Percentiles rank a stretch among this genome's conserved stretches.
Conservation (phyloP, 2,797 vertebrate species). For the Rhodeus uyekii region DNA sequence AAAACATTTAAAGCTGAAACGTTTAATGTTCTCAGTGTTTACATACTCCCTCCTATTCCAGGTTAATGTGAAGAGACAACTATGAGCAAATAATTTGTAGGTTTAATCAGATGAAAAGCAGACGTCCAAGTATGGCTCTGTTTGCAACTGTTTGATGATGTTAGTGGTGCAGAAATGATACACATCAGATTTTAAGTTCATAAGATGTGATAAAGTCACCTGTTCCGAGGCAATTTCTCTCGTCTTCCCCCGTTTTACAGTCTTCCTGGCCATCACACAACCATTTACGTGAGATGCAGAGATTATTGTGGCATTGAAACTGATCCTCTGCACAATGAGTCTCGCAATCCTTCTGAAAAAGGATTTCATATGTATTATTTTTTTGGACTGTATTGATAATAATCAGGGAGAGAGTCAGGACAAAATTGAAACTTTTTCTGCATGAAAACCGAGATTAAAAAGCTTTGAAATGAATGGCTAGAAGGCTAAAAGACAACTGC, state of each 20-base stretch:
- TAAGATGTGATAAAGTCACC: constrained; percentile 57
- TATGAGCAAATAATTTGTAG: neutral
- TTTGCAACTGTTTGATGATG: neutral
- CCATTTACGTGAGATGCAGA: constrained; percentile 93
- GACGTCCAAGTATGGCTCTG: neutral
- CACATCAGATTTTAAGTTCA: neutral
- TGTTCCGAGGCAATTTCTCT: constrained; percentile 86
- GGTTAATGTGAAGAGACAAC: neutral
- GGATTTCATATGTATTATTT: neutral
- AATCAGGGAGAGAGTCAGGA: neutral
- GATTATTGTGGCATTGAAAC: constrained; percentile 92
- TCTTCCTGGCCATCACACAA: constrained; percentile 95
- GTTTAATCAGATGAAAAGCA: neutral
- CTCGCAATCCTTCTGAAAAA: constrained; percentile 89
- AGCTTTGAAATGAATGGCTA: neutral
- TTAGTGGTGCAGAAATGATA: neutral
- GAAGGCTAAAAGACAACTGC: neutral
- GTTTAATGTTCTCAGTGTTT: neutral
- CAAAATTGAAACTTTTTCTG: neutral
- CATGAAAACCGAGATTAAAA: neutral
- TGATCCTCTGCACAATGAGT: constrained; percentile 90
- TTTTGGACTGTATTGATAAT: neutral
- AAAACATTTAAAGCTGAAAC: constrained; percentile 6
- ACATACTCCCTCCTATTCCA: neutral
- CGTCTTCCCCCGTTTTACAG: constrained; percentile 94